Conservation (phyloP, 2,888 invertebrate species). For the Cepaea hortensis region DNA sequence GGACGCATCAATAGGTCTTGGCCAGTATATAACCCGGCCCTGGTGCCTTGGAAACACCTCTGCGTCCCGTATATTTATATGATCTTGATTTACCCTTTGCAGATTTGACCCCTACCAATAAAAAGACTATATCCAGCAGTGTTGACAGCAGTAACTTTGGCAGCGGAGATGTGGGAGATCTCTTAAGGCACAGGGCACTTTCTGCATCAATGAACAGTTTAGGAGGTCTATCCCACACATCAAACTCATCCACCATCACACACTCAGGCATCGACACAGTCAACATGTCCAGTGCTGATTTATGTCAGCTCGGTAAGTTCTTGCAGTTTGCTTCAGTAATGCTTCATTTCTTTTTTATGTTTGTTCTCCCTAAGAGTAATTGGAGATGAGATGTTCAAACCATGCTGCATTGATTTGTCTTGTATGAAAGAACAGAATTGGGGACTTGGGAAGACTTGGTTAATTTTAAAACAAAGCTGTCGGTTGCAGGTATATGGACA, state of each 20-base stretch:
- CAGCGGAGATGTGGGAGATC: slow-evolving; percentile 50
- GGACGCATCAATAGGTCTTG: too few species aligned
- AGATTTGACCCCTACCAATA: slow-evolving; percentile 17
- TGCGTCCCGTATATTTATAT: too few species aligned
- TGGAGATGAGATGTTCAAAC: too few species aligned
- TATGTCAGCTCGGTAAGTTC: slow-evolving; percentile 88
- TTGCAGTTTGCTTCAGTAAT: neutral
- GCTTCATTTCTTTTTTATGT: neutral
- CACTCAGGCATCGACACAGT: slow-evolving; percentile 77
- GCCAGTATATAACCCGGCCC: too few species aligned
- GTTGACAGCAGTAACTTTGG: slow-evolving; percentile 47
- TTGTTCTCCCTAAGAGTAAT: neutral
- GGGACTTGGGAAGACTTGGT: too few species aligned
- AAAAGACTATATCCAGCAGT: slow-evolving; percentile 38
- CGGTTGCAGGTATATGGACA: too few species aligned
- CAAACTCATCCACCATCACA: slow-evolving; percentile 70
- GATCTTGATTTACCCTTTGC: slow-evolving; percentile 15
- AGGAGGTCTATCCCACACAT: slow-evolving; percentile 59
- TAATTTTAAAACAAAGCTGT: too few species aligned
- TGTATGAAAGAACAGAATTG: too few species aligned
- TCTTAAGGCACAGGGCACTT: slow-evolving; percentile 61
- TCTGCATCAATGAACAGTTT: slow-evolving; percentile 66
- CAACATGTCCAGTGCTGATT: slow-evolving; percentile 81
- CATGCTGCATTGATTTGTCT: too few species aligned
- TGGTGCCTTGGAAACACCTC: too few species aligned